Evolutionary conservation across 2,888 invertebrate genomes (phyloP).

Genomic region (Myopa testacea): DNA sequence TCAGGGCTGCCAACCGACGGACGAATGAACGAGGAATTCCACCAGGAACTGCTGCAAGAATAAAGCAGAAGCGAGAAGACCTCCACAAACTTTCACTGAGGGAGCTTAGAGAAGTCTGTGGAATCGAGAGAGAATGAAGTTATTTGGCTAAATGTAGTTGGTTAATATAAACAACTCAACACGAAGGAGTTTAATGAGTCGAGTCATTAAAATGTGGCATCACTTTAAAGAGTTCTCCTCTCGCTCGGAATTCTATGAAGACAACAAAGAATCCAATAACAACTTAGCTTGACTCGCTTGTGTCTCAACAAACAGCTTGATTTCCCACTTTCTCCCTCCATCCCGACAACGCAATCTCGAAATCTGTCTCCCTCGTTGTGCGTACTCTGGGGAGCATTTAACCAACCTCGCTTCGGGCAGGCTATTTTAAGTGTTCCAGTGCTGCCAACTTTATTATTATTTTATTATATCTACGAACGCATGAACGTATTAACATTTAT

Average conservation of each 20-base stretch:
- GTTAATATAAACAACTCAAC: constrained; percentile 24
- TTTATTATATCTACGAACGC: not conserved
- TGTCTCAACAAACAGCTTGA: not conserved
- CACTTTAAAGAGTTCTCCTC: not conserved
- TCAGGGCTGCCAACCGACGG: not conserved
- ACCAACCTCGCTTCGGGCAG: constrained; percentile 21
- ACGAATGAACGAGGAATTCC: not conserved
- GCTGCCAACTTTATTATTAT: not conserved
- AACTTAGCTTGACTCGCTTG: too few relatives aligned
- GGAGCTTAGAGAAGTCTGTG: not conserved
- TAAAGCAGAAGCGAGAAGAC: too few relatives aligned
- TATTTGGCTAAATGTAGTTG: constrained; percentile 57
- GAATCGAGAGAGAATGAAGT: not conserved
- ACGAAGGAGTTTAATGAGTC: constrained; percentile 52
- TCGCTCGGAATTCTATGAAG: not conserved
- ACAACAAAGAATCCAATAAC: too few relatives aligned
- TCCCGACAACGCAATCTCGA: not conserved
- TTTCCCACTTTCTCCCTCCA: not conserved
- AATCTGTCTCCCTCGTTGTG: not conserved
- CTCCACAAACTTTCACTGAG: too few relatives aligned
- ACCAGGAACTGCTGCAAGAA: too few relatives aligned
- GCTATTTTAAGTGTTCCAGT: constrained; percentile 15
- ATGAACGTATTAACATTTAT: not conserved
- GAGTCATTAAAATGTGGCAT: constrained; percentile 55
- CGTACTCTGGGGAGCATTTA: constrained; percentile 57